Evolutionary conservation across 2,888 invertebrate species (phyloP).

Genomic region (Diarsia dahlii): DNA sequence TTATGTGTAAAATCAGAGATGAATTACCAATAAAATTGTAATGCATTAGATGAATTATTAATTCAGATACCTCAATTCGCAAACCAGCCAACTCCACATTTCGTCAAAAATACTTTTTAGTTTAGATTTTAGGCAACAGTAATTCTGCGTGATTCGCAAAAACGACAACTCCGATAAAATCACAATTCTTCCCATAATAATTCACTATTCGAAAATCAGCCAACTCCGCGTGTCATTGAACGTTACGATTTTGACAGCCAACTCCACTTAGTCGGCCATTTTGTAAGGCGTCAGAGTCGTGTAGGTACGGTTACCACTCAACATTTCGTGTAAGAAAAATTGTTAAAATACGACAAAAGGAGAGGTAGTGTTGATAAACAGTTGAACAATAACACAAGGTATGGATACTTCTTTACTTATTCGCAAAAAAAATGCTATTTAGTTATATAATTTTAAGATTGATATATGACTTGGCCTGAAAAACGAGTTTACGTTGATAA

Average conservation of each 20-base stretch:
- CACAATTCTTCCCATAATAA: not conserved
- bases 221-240: not conserved
- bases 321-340: not conserved
- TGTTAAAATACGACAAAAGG: not conserved
- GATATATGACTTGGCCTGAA: not conserved
- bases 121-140: not conserved
- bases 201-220: not conserved
- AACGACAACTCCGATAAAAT: not conserved
- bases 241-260: not conserved
- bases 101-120: not conserved
- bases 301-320: not conserved
- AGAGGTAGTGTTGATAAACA: not conserved
- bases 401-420: not conserved
- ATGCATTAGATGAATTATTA: too few relatives aligned
- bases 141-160: not conserved
- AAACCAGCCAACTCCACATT: too few relatives aligned
- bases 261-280: not conserved
- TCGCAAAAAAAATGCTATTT: not conserved
- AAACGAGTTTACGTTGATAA: conserved; percentile 10
- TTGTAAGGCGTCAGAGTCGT: not conserved
- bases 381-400: not conserved
- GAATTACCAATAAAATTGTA: too few relatives aligned
- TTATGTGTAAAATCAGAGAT: too few relatives aligned
- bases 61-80: too few relatives aligned
- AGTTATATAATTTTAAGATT: not conserved